Evolutionary conservation across 2,113 vertebrate genomes (phyloP).

Genomic region (Plecturocebus donacophilus): DNA sequence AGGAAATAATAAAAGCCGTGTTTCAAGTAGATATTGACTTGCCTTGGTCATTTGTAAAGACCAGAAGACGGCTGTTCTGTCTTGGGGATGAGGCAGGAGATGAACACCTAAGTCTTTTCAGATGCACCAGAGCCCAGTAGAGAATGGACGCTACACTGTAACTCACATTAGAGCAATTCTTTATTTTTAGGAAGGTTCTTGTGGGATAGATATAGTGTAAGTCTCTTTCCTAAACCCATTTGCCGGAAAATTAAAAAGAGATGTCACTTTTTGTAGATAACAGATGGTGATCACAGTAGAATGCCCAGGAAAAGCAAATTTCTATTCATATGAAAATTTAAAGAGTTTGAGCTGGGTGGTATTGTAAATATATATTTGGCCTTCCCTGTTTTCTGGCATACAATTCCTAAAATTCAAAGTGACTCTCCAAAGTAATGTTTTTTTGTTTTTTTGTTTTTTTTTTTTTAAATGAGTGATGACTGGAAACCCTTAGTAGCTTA

Average conservation of each 20-base stretch:
- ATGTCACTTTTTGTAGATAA: not conserved
- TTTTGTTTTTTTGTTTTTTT: not conserved
- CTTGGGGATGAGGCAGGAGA: not conserved
- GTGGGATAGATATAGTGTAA: not conserved
- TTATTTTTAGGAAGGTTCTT: not conserved
- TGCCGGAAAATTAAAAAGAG: slow-evolving; percentile 12
- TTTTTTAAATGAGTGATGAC: not conserved
- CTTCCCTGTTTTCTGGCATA: not conserved
- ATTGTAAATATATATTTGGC: not conserved
- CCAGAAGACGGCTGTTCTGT: not conserved
- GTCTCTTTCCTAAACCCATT: not conserved
- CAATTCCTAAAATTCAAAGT: not conserved
- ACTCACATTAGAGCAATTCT: not conserved
- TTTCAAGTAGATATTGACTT: not conserved
- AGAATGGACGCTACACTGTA: not conserved
- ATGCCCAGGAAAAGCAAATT: not conserved
- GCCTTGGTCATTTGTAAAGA: not conserved
- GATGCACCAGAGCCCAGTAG: not conserved
- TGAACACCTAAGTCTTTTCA: not conserved
- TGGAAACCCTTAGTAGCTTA: not conserved
- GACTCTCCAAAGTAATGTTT: not conserved
- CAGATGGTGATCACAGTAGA: not conserved
- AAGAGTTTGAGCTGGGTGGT: not conserved
- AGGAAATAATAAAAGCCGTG: not conserved
- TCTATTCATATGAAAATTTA: not conserved